A percentile compares a stretch with the other conserved stretches of the same genome.
Conservation (phyloP, 1,140 invertebrate species). For the Formica exsecta region DNA sequence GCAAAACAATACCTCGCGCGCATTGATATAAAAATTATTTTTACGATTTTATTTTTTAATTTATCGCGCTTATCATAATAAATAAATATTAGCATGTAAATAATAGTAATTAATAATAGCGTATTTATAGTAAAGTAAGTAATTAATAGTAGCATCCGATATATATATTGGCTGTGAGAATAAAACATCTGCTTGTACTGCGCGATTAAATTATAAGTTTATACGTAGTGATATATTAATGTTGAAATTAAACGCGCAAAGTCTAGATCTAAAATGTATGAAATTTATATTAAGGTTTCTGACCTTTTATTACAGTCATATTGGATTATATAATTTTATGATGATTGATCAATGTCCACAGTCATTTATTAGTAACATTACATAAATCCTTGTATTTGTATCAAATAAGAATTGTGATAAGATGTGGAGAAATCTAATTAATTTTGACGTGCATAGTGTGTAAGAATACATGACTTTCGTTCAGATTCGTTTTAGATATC, state of each 20-base stretch:
- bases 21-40: background rate
- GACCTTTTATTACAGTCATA: background rate
- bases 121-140: too few species aligned
- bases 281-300: slow-evolving; percentile 28
- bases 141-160: background rate
- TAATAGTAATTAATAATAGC: too few species aligned
- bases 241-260: background rate
- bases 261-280: slow-evolving; percentile 11
- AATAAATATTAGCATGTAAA: slow-evolving; percentile 17
- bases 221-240: background rate
- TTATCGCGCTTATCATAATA: slow-evolving; percentile 18
- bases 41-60: slow-evolving; percentile 22
- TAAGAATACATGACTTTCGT: too few species aligned
- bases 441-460: too few species aligned
- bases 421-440: too few species aligned
- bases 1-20: background rate
- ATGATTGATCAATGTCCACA: background rate
- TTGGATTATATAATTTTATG: slow-evolving; percentile 10
- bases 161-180: background rate
- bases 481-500: too few species aligned
- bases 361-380: background rate
- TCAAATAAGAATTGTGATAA: too few species aligned
- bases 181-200: background rate
- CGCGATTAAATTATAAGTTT: slow-evolving; percentile 37
- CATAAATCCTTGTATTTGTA: too few species aligned